phyloP scores from a whole-genome alignment of 2,113 vertebrate species.

The Euleptes europaea region DNA sequence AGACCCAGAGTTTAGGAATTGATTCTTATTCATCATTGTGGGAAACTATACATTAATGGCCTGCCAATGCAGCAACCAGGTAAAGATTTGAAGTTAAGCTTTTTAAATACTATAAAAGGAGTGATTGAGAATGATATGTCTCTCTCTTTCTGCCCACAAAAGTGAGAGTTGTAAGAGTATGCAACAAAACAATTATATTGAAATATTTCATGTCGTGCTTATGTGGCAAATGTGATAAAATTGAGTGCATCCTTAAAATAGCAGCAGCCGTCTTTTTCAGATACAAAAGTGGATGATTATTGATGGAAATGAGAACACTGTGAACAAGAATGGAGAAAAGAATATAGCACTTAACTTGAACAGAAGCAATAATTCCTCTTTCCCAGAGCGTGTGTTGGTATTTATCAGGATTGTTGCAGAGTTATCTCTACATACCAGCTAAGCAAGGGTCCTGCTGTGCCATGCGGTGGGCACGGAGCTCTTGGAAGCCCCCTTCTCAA shows the following conservation, averaged over 20 bases:
- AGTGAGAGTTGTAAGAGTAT: slow-evolving; percentile 43
- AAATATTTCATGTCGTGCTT: slow-evolving; percentile 56
- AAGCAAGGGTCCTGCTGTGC: neutral
- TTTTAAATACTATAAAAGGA: slow-evolving; percentile 18
- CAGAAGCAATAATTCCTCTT: neutral
- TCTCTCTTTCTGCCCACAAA: slow-evolving; percentile 47
- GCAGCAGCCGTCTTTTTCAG: slow-evolving; percentile 56
- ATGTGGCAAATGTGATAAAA: slow-evolving; percentile 60
- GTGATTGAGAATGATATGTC: slow-evolving; percentile 51
- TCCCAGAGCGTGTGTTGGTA: neutral
- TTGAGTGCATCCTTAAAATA: slow-evolving; percentile 58
- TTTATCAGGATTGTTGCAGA: neutral
- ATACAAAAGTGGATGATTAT: slow-evolving; percentile 56
- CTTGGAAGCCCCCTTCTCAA: neutral
- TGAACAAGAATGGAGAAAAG: neutral
- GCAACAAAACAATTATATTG: slow-evolving; percentile 59
- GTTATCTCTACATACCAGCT: neutral
- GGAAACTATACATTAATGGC: neutral
- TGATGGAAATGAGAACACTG: slow-evolving; percentile 42
- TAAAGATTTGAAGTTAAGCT: neutral
- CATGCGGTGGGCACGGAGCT: neutral
- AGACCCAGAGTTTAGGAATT: neutral
- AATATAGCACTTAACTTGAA: slow-evolving; percentile 36
- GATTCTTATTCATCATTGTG: neutral
- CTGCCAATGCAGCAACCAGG: neutral